Evolutionary conservation across 2,888 invertebrate genomes (phyloP), one percentile per base, ranked within the genome.

Genomic region (Megastigmus dorsalis): DNA sequence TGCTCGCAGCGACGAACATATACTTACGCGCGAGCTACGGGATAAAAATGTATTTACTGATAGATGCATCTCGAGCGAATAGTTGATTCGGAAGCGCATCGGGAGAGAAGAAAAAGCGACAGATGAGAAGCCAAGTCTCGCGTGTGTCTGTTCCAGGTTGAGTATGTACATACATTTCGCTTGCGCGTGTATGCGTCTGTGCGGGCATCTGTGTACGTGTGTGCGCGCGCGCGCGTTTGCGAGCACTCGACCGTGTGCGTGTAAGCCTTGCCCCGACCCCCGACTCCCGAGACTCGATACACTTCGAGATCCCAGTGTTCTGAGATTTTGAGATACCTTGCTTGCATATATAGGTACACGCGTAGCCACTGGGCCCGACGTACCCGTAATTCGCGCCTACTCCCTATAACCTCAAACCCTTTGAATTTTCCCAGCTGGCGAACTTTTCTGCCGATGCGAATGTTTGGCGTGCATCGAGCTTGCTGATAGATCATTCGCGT

Each of bases 141-240:
- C 54, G 54, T 54, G 48, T 41, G 15, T 38, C n/a, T n/a, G n/a
- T n/a, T n/a, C n/a, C n/a, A n/a, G 26, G 2, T 3, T 50, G 50
- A 7, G 43, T 43, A 20, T 28, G 23, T 18, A 6, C n/a, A n/a
- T n/a, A n/a, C n/a, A n/a, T 41, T 36, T 48, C n/a, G 20, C 4
- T 82, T 28, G 80, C 71, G 20, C 55, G 52, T 80, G 80, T 78
- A 79, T 73, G 79, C 77, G 77, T 7, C 13, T 6, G 13, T 30
- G 54, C 48, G 33, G 45, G 45, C 18, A 0, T 10, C 5, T 43
- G 67, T 75, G 59, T 33, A 13, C n/a, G 52, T 54, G 48, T 20
- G 66, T 45, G 57, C 23, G 69, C 60, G 71, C 41, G 62, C 70
- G 33, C 45, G 68, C 43, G 65, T 67, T 57, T 36, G 71, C 65